These are phyloP conservation scores for Sarotherodon lohbergeri DNA, from an alignment of 2,113 vertebrate species.

Conservation along the genomic window DNA sequence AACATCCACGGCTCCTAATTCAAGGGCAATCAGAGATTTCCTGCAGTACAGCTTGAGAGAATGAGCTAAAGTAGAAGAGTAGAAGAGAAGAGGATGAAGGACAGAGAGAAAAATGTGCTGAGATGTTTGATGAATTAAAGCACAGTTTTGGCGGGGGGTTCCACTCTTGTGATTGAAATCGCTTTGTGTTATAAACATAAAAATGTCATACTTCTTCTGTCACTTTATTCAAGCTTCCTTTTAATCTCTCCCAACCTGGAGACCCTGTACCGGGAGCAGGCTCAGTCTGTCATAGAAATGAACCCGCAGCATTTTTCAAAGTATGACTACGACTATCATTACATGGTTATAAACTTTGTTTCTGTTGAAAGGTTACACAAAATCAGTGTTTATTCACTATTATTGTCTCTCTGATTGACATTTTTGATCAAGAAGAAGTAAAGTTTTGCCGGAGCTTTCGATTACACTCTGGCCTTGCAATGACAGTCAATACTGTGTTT, in stretches of 20 bases:
- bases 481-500: neutral
- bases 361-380: neutral
- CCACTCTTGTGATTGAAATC: neutral
- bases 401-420: neutral
- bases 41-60: neutral
- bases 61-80: neutral
- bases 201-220: neutral
- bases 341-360: neutral
- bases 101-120: neutral
- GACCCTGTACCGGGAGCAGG: neutral
- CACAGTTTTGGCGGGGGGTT: neutral
- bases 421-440: neutral
- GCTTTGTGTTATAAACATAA: neutral
- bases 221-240: neutral
- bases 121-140: neutral
- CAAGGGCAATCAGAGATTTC: constrained; percentile 22
- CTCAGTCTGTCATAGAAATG: neutral
- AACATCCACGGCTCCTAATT: constrained; percentile 22
- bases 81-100: neutral
- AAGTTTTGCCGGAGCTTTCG: neutral
- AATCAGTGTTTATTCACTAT: neutral
- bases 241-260: neutral
- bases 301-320: neutral
- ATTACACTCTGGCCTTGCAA: neutral
- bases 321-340: neutral